Conservation (phyloP, 2,888 invertebrate species). For the Cryptophagus acutangulus region DNA sequence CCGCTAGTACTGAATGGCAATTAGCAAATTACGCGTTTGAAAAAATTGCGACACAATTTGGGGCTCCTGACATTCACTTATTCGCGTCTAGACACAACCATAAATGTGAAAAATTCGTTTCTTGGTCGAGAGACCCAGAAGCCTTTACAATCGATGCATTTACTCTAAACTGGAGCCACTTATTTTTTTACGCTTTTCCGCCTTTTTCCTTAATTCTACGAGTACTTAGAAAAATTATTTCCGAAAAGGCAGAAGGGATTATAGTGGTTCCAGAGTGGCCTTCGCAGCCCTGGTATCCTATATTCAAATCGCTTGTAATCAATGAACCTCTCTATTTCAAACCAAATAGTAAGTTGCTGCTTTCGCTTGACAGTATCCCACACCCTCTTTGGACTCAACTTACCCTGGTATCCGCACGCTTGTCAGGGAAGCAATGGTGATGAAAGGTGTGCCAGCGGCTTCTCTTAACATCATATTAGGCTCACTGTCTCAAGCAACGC, state of each 20-base stretch:
- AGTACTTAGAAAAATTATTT: constrained; percentile 31
- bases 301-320: constrained; percentile 11
- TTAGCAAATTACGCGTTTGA: no score
- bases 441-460: constrained; percentile 5
- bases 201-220: constrained; percentile 31
- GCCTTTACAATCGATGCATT: constrained; percentile 30
- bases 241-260: constrained; percentile 22
- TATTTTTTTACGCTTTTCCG: constrained; percentile 18
- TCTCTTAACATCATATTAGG: neutral
- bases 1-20: no score
- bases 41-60: no score
- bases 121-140: constrained; percentile 21
- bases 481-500: neutral
- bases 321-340: neutral
- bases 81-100: constrained; percentile 12
- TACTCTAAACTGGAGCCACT: constrained; percentile 20
- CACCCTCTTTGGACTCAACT: constrained; percentile 7
- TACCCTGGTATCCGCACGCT: constrained; percentile 15
- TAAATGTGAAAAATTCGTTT: constrained; percentile 13
- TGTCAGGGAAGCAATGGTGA: constrained; percentile 6
- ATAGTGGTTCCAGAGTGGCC: constrained; percentile 12
- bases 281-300: constrained; percentile 17
- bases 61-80: no score
- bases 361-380: neutral
- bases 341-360: neutral